These are phyloP conservation scores for Suncus etruscus DNA, from an alignment of 2,113 vertebrate genomes.

Conservation along the genomic window DNA sequence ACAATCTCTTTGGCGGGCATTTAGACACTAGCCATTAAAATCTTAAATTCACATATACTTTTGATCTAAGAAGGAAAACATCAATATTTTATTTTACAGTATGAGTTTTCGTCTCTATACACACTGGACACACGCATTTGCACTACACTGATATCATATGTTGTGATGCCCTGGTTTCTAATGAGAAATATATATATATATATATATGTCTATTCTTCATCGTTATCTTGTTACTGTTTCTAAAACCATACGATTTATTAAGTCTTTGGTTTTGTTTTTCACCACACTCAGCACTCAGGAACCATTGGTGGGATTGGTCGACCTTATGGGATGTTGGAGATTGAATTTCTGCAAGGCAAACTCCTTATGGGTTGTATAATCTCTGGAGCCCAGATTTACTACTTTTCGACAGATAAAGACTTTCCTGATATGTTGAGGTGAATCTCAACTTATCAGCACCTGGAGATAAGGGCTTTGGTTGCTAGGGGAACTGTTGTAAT, in stretches of 20 bases:
- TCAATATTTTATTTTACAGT: background rate
- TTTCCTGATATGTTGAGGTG: background rate
- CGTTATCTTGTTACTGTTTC: background rate
- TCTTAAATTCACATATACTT: constrained; percentile 21
- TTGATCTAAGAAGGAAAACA: constrained; percentile 32
- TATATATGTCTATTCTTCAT: background rate
- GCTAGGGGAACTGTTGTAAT: background rate
- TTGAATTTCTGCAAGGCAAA: too few species aligned
- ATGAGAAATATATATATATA: background rate
- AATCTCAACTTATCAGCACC: background rate
- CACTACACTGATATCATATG: background rate
- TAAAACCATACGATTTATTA: background rate
- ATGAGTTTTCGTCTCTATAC: background rate
- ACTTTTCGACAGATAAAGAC: background rate
- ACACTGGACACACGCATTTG: background rate
- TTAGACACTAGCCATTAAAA: constrained; percentile 48
- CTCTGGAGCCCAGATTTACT: background rate
- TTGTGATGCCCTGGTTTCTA: too few species aligned
- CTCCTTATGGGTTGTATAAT: too few species aligned
- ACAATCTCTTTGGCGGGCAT: background rate
- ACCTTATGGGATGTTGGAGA: too few species aligned
- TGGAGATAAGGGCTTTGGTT: background rate
- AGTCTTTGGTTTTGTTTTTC: too few species aligned
- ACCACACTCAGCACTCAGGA: too few species aligned
- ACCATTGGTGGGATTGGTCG: too few species aligned